Evolutionary conservation across 2,797 vertebrate species (phyloP).

Genomic region (Silurus lanzhouensis): DNA sequence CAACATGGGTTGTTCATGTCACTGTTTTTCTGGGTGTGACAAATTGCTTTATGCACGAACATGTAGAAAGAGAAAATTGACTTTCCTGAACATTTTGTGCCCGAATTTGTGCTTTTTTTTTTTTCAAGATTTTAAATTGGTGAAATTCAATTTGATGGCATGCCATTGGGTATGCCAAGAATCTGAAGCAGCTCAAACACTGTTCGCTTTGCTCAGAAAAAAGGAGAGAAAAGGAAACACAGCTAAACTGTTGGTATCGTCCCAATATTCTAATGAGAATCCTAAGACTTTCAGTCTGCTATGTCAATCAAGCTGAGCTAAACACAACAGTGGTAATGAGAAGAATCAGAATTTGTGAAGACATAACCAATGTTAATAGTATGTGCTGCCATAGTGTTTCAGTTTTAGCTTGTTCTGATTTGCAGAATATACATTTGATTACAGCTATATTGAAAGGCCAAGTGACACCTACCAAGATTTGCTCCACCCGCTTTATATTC

Average conservation of each 20-base stretch:
- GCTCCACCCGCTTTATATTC: neutral
- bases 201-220: neutral
- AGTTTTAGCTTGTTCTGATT: neutral
- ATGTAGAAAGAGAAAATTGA: constrained; percentile 1
- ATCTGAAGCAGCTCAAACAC: neutral
- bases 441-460: neutral
- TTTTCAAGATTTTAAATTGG: neutral
- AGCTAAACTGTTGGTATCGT: neutral
- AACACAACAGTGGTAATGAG: neutral
- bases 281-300: neutral
- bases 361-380: neutral
- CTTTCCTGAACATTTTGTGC: neutral
- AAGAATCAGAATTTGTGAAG: neutral
- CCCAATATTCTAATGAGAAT: constrained; percentile 1
- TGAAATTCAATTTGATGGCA: constrained; percentile 1
- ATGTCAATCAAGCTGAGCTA: neutral
- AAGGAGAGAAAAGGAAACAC: neutral
- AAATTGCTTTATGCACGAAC: neutral
- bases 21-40: neutral
- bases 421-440: neutral
- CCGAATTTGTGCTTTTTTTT: neutral
- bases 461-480: neutral
- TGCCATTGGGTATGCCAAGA: neutral
- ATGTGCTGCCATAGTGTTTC: neutral
- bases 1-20: neutral